Evolutionary conservation across 2,888 invertebrate species (phyloP).

Genomic region (Leucoma salicis): DNA sequence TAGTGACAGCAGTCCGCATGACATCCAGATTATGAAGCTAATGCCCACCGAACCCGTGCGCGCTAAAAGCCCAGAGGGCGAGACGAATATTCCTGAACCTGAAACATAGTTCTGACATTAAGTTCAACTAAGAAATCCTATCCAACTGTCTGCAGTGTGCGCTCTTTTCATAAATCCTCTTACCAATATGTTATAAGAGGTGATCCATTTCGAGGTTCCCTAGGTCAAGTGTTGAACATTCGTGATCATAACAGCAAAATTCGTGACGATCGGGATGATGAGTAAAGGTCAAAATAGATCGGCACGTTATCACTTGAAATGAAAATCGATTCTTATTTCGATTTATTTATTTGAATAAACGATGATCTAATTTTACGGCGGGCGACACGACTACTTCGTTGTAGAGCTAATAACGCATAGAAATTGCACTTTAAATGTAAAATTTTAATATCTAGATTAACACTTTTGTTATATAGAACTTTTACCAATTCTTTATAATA

Average conservation of each 20-base stretch:
- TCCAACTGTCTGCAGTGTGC: too few species aligned
- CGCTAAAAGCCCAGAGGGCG: conserved; percentile 96
- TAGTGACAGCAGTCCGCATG: conserved; percentile 95
- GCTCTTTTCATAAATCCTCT: too few species aligned
- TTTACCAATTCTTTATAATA: too few species aligned
- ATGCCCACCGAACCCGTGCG: conserved; percentile 96
- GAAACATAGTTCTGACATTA: too few species aligned
- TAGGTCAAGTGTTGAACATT: conserved; percentile 29
- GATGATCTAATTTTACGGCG: conserved; percentile 66
- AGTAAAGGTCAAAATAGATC: conserved; percentile 46
- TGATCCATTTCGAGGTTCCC: too few species aligned
- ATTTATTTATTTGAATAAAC: conserved; percentile 50
- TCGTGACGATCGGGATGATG: conserved; percentile 47
- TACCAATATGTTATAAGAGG: too few species aligned
- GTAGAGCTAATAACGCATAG: conserved; percentile 13
- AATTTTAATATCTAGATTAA: too few species aligned
- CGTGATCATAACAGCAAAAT: conserved; percentile 37
- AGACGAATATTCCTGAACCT: conserved; percentile 99
- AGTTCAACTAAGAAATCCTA: too few species aligned
- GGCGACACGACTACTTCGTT: conserved; percentile 38
- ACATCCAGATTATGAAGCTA: conserved; percentile 97
- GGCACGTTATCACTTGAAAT: conserved; percentile 54
- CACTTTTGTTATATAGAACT: too few species aligned
- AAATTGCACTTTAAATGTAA: conserved; percentile 1
- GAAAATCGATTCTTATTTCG: conserved; percentile 51